Conservation (phyloP, 2,888 invertebrate species). For the Nysson spinosus region DNA sequence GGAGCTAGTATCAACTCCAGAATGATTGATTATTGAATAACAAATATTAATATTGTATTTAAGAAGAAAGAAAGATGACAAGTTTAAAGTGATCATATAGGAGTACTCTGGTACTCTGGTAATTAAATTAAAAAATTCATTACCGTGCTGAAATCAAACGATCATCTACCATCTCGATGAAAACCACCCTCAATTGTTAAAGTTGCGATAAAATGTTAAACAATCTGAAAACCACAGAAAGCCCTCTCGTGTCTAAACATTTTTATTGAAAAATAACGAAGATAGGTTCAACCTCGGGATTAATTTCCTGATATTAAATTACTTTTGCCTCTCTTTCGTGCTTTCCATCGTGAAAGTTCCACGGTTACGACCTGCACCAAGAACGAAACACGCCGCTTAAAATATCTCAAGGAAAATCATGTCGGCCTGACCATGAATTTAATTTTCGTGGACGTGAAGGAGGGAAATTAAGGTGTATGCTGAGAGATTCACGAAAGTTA, state of each 20-base stretch:
- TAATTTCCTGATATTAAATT: background rate
- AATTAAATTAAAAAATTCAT: no score
- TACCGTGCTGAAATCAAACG: no score
- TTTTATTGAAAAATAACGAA: background rate
- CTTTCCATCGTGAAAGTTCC: background rate
- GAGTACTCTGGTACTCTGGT: no score
- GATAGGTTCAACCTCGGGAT: background rate
- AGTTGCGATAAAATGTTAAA: background rate
- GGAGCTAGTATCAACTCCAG: no score
- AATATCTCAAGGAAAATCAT: background rate
- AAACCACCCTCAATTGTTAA: no score
- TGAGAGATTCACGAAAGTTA: slow-evolving; percentile 1
- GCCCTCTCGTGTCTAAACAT: no score
- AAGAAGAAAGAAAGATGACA: no score
- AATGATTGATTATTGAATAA: no score
- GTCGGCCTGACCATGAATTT: slow-evolving; percentile 32
- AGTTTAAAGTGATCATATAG: no score
- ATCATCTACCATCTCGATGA: no score
- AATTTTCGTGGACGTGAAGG: slow-evolving; percentile 8
- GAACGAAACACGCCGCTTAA: background rate
- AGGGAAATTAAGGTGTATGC: background rate
- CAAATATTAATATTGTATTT: no score
- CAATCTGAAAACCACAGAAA: no score
- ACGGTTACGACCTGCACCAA: background rate
- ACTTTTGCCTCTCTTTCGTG: background rate